These are phyloP conservation scores for Enteromius viviparus DNA, from an alignment of 2,797 vertebrate species.

Conservation along the genomic window DNA sequence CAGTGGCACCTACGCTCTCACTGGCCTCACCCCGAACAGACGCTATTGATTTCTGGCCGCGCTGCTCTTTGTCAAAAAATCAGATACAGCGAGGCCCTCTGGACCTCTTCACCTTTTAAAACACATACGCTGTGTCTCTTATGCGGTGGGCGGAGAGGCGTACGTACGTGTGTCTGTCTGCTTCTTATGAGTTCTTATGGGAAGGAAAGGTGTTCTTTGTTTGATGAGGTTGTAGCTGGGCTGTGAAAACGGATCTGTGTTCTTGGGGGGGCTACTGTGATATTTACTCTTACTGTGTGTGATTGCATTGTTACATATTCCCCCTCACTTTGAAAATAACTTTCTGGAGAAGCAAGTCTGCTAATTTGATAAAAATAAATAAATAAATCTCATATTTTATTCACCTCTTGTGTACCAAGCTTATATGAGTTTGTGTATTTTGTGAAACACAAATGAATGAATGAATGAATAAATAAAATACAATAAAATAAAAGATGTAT, in stretches of 20 bases:
- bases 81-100: constrained; percentile 92
- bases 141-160: constrained; percentile 71
- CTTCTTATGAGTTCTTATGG: constrained; percentile 35
- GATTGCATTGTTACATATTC: neutral
- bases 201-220: constrained; percentile 54
- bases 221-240: constrained; percentile 46
- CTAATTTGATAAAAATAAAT: neutral
- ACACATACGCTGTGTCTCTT: constrained; percentile 88
- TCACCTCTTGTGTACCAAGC: neutral
- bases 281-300: constrained; percentile 48
- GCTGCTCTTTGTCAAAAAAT: constrained; percentile 99
- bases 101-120: constrained; percentile 97
- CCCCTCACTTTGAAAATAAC: neutral
- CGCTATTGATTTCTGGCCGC: constrained; percentile 95
- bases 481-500: too few species aligned
- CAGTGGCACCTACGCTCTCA: constrained; percentile 73
- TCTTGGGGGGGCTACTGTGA: neutral
- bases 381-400: neutral
- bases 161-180: constrained; percentile 49
- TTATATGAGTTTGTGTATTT: neutral
- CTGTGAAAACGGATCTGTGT: constrained; percentile 43
- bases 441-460: neutral
- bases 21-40: constrained; percentile 78
- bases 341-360: neutral
- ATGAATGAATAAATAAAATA: too few species aligned